These are phyloP conservation scores for Metellina segmentata DNA, from an alignment of 2,888 invertebrate genomes.

Conservation along the genomic window DNA sequence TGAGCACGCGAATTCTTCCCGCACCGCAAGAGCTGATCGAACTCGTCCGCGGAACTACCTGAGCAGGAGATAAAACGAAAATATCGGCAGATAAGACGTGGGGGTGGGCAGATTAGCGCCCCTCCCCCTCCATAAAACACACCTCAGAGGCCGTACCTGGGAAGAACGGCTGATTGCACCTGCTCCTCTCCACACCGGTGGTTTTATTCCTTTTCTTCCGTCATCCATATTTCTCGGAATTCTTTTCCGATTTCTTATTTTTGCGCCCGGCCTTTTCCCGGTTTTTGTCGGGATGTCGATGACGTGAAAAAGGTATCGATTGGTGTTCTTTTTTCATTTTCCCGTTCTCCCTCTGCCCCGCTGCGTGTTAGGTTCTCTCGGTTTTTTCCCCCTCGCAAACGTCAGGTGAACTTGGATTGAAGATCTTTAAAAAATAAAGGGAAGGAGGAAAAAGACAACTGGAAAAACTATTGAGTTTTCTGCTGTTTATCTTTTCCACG, in stretches of 20 bases:
- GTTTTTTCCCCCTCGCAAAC: background rate
- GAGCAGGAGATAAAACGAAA: background rate
- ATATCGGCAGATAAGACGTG: background rate
- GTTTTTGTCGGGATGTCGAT: conserved; percentile 62
- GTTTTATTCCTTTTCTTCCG: conserved; percentile 51
- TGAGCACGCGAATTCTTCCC: background rate
- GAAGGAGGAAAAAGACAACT: conserved; percentile 7
- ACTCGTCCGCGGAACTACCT: too few relatives aligned
- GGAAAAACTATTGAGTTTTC: conserved; percentile 39
- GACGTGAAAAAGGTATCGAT: conserved; percentile 63
- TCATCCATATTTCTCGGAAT: conserved; percentile 10
- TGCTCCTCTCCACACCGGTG: conserved; percentile 10
- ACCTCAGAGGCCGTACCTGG: conserved; percentile 60
- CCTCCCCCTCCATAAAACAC: conserved; percentile 54
- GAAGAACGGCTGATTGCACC: conserved; percentile 64
- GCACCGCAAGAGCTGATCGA: too few relatives aligned
- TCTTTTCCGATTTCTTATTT: conserved; percentile 33
- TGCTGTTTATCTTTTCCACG: conserved; percentile 30
- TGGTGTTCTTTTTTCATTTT: conserved; percentile 16
- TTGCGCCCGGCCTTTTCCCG: conserved; percentile 24
- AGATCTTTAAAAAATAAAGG: conserved; percentile 24
- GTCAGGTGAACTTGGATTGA: conserved; percentile 40
- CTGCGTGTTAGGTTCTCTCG: background rate
- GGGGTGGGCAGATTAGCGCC: background rate
- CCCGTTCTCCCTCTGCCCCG: background rate